phyloP scores from a whole-genome alignment of 2,888 invertebrate species.

The Platerodrilus igneus region DNA sequence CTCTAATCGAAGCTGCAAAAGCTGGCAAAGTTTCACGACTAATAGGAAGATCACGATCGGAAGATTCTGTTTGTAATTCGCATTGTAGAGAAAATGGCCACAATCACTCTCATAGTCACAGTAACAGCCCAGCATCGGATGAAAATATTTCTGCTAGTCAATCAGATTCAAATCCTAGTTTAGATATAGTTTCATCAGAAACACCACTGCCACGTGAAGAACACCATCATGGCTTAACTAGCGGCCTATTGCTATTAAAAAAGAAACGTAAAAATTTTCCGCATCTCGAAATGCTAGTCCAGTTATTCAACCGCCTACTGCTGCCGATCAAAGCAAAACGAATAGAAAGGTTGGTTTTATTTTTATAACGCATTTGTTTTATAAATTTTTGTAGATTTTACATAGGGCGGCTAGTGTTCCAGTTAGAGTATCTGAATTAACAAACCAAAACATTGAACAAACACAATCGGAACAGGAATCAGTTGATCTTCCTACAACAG shows the following conservation, averaged over 20 bases:
- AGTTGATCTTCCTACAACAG: constrained; percentile 44
- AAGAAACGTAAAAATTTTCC: constrained; percentile 80
- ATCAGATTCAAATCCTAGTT: constrained; percentile 66
- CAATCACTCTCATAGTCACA: constrained; percentile 49
- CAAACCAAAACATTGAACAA: constrained; percentile 54
- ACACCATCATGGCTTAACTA: constrained; percentile 46
- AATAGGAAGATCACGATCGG: constrained; percentile 74
- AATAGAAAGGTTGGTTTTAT: constrained; percentile 36
- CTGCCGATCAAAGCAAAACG: constrained; percentile 43
- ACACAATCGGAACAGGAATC: constrained; percentile 61
- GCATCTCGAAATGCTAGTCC: constrained; percentile 68
- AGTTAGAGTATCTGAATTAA: constrained; percentile 51
- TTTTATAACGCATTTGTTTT: not conserved
- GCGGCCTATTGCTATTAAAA: constrained; percentile 69
- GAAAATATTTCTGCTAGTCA: constrained; percentile 69
- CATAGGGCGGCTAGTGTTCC: constrained; percentile 71
- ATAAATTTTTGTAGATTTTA: constrained; percentile 50
- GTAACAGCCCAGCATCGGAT: constrained; percentile 58
- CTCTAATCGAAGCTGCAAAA: constrained; percentile 82
- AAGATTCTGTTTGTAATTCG: constrained; percentile 72
- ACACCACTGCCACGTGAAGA: constrained; percentile 32
- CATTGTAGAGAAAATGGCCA: constrained; percentile 52
- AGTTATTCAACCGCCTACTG: constrained; percentile 50
- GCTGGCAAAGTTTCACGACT: constrained; percentile 74
- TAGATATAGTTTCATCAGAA: constrained; percentile 40